Base-by-base conservation (phyloP, 2,113 vertebrate genomes). In the Hypomesus transpacificus region DNA sequence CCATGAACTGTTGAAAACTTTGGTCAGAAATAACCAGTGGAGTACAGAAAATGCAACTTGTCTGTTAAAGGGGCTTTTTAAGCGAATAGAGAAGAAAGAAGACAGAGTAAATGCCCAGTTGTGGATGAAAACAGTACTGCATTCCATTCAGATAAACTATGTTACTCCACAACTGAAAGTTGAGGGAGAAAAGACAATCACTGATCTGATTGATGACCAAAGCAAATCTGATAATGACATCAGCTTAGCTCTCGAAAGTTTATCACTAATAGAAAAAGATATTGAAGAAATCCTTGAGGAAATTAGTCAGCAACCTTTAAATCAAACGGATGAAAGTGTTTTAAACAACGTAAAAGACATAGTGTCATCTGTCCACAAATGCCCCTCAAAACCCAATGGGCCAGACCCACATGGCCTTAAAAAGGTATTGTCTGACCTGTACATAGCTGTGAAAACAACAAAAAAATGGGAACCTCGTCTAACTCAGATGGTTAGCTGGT, bases 401-500 rank as follows among this genome's bases (percentile, higher is more conserved):
- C 59, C n/a, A 16, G 65, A 18, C 1, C 0, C 0, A 0, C 2
- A 16, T 18, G 39, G 51, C 3, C 11, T 75, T 16, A 77, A 79
- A 39, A 39, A 39, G 11, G 52, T 2, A 17, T 39, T 87, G 50
- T 17, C 61, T 11, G 0, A 0, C 0, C 52, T 90, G 0, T 87
- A 78, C 50, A 5, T 16, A 0, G 82, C 81, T 65, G 87, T 56
- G 3, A 3, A 74, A 28, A 24, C 68, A 34, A 72, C 4, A 2
- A 8, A 70, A 18, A 0, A 1, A 0, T 80, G 70, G 65, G 68
- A 2, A 57, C 86, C 87, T 22, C 74, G 85, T 28, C 2, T 61
- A 59, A 89, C 87, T 0, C 89, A 91, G 74, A 87, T 88, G 84
- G 84, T 91, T 67, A 88, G 84, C 81, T 91, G 81, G 87, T 84